Evolutionary conservation across 2,797 vertebrate species (phyloP), one percentile per base, ranked within the genome.

Genomic region (Sebastolobus alascanus): DNA sequence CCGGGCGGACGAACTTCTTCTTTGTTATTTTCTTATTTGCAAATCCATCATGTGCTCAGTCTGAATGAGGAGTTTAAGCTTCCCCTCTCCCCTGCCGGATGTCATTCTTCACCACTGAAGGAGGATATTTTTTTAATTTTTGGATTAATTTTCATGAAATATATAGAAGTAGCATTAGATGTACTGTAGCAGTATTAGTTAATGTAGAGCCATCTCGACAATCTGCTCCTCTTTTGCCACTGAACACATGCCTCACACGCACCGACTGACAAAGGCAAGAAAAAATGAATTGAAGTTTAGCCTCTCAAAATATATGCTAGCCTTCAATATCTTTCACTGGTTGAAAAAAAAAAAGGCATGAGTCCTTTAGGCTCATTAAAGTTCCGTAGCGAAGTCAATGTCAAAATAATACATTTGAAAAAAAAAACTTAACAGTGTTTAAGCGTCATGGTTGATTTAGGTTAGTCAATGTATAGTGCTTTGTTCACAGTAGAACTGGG

Each of bases 391-490:
- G 74, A 87, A 89, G 79, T 89, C 81, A 76, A 84, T 92, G 90
- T 91, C 78, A 79, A 87, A 93, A 86, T 84, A 92, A 73, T 69
- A 61, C 77, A 84, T 87, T 85, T 84, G 82, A 92, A 86, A 84
- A 87, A 66, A 64, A 56, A 43, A 91, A 79, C 67, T 85, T 82
- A 83, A 83, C 88, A 80, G 82, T 93, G 90, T 93, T 93, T 89
- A 87, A 87, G 82, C 75, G 75, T 91, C 84, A 92, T 87, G 84
- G 88, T 89, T 92, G 90, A 88, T 84, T 82, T 94, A 93, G 94
- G 91, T 84, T 92, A 94, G 90, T 93, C 80, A 75, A 88, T 87
- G 91, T 93, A 85, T 94, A 90, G 91, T 90, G 90, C 90, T 92
- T 91, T 77, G 92, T 90, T 90, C 84, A 90, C 84, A 59, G 87